Evolutionary conservation across 2,888 invertebrate species (phyloP), one percentile per base, ranked within the genome.

Genomic region (Gymnosoma rotundatum): DNA sequence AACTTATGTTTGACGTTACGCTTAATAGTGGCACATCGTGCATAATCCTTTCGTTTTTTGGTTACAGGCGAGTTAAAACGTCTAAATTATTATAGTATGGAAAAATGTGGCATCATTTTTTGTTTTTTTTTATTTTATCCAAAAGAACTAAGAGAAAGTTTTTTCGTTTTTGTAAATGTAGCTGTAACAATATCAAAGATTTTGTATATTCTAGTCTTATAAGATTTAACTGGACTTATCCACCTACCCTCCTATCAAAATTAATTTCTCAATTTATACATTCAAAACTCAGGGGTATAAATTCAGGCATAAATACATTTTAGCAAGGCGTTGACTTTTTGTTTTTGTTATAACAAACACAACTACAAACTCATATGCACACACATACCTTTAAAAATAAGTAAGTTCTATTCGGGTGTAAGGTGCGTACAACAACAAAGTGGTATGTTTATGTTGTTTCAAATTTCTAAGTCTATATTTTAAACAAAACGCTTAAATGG

Each of bases 301-400:
- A 75, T 69, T 76, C 76, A 61, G 61, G 56, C 36, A 80, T 61
- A 79, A 52, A 69, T 89, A 89, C 89, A 90, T 89, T 89, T 89
- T 89, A 90, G 88, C 88, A 88, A 90, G 90, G 90, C 90, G 90
- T 90, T 90, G 90, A 90, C 90, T 90, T 90, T 89, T 90, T 89
- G 89, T 89, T 89, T 88, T 89, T 88, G 89, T 88, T 89, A 88
- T 88, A 90, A 90, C 81, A 87, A 70, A 14, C 36, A 64, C 86
- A 87, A 81, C 63, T 69, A 85, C 78, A 58, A 18, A 18, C 18
- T 7, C 7, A 50, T 8, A 50, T 6, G 0, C 7, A 50, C 18
- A 45, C 5, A n/a, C 6, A 5, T 2, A 50, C 50, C 8, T 38
- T 8, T 38, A 38, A 6, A 6, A 6, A 8, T 38, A 9, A 9